phyloP scores from a whole-genome alignment of 2,113 vertebrate genomes.

The Rallus limicola region DNA sequence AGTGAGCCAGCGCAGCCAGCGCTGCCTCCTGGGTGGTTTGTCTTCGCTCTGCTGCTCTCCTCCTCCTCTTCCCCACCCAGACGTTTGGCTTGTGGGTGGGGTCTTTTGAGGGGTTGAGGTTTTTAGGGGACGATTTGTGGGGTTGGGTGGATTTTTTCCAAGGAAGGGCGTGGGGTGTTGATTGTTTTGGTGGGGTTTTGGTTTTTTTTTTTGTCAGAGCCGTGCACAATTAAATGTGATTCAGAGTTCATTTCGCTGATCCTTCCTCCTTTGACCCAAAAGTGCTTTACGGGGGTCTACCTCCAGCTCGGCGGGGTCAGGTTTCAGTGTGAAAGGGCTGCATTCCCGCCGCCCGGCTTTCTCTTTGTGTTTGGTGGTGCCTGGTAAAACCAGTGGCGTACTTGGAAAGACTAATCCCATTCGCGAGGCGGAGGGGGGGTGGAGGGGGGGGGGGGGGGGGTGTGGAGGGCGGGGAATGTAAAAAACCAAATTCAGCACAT shows the following conservation, averaged over 20 bases:
- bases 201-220: not conserved
- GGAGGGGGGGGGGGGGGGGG: no score
- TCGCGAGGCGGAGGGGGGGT: not conserved
- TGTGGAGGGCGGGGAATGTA: no score
- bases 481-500: not conserved
- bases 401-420: not conserved
- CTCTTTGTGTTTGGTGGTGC: slow-evolving; percentile 17
- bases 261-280: slow-evolving; percentile 13
- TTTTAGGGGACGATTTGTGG: not conserved
- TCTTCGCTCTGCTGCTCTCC: not conserved
- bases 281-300: not conserved
- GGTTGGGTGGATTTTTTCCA: not conserved
- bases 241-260: slow-evolving; percentile 24
- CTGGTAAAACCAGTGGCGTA: not conserved
- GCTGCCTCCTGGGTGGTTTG: not conserved
- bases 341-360: slow-evolving; percentile 2
- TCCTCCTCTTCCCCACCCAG: not conserved
- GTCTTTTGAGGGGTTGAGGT: no score
- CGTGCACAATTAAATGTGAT: not conserved
- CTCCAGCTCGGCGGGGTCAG: not conserved
- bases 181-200: no score
- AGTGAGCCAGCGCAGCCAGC: no score
- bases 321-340: slow-evolving; percentile 28
- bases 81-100: not conserved
- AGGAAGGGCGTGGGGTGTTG: no score